A percentile compares a stretch with the other conserved stretches of the same genome.
These are phyloP conservation scores for Chrysogorgia sp. DNA, from an alignment of 92 coral and sea anemone genomes.

Conservation along the genomic window DNA sequence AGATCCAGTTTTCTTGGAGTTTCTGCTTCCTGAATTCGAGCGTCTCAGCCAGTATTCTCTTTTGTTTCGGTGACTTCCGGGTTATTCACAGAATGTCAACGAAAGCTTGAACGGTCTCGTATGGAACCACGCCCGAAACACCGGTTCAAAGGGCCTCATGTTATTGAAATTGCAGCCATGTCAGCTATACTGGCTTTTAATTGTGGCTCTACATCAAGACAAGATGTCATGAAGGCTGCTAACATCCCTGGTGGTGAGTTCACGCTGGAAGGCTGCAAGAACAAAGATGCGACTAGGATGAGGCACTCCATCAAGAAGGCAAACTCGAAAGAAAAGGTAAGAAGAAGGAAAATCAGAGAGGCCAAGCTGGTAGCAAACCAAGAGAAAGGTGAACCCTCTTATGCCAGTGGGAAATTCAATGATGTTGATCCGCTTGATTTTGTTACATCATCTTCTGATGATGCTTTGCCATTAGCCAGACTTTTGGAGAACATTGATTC, in stretches of 20 bases:
- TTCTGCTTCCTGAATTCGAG: slow-evolving; percentile 42
- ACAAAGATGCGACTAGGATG: slow-evolving; percentile 2
- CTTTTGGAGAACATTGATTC: slow-evolving; percentile 1
- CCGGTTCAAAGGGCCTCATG: slow-evolving; percentile 51
- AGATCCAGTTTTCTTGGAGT: slow-evolving; percentile 46
- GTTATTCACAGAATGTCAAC: slow-evolving; percentile 37
- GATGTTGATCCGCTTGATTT: slow-evolving; percentile 12
- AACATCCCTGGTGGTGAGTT: slow-evolving; percentile 14
- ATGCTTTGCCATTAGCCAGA: background rate
- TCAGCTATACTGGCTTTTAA: slow-evolving; percentile 48
- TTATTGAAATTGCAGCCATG: slow-evolving; percentile 53
- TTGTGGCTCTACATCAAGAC: slow-evolving; percentile 28
- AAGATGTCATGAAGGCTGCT: slow-evolving; percentile 21
- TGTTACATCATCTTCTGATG: background rate
- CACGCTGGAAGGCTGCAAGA: background rate
- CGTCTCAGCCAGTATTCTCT: slow-evolving; percentile 42
- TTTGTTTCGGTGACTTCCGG: slow-evolving; percentile 42
- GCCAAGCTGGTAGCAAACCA: background rate
- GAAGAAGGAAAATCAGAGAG: too few relatives aligned
- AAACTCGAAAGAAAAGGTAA: background rate
- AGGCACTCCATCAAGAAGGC: background rate
- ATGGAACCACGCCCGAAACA: slow-evolving; percentile 38
- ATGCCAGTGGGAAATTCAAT: background rate
- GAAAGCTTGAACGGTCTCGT: slow-evolving; percentile 31
- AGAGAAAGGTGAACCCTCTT: background rate